These are phyloP conservation scores for Pecten maximus DNA, from an alignment of 2,888 invertebrate species.

Conservation along the genomic window DNA sequence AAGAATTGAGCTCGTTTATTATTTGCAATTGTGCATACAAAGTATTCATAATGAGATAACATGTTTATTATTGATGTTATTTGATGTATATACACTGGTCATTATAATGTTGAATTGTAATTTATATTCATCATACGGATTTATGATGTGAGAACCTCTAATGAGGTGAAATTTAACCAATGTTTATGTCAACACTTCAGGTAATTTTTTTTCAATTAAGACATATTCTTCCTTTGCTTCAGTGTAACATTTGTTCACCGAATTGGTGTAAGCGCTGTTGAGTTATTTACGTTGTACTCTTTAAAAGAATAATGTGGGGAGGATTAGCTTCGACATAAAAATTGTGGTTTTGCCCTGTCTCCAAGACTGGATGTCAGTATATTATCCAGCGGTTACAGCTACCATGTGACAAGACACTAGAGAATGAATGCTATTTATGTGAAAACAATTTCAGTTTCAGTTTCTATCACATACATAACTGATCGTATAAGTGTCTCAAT, in stretches of 20 bases:
- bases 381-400: neutral
- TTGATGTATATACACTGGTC: too few species aligned
- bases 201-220: too few species aligned
- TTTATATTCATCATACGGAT: too few species aligned
- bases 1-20: neutral
- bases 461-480: neutral
- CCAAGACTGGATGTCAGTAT: neutral
- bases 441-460: neutral
- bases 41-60: too few species aligned
- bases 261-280: neutral
- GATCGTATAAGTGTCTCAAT: slow-evolving; percentile 18
- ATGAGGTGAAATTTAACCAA: too few species aligned
- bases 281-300: neutral
- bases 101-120: too few species aligned
- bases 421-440: neutral
- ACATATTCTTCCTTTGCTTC: too few species aligned
- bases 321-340: neutral
- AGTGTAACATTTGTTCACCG: too few species aligned
- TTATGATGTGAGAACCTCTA: too few species aligned
- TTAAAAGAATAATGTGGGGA: neutral
- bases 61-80: too few species aligned
- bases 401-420: neutral
- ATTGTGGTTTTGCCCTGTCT: neutral
- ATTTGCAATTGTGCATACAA: too few species aligned
- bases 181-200: too few species aligned